A percentile compares a stretch with the other conserved stretches of the same genome.
Evolutionary conservation across 2,113 vertebrate genomes (phyloP).

Genomic region (Gobius niger): DNA sequence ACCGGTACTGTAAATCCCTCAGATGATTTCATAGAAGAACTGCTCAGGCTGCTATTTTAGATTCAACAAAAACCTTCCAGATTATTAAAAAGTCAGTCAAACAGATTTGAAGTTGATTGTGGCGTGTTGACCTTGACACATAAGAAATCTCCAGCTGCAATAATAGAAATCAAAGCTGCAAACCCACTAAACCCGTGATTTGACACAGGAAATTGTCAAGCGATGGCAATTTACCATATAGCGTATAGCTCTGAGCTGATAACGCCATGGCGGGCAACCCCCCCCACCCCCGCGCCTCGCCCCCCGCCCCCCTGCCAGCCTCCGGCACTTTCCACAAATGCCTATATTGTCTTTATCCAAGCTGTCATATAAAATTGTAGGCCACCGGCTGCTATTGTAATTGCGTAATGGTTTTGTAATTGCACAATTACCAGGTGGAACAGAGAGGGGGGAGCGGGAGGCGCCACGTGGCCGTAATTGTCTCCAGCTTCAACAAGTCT

Average conservation of each 20-base stretch:
- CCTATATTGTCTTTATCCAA: slow-evolving; percentile 1
- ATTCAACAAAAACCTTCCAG: no score
- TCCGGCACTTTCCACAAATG: not conserved
- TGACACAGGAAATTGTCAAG: not conserved
- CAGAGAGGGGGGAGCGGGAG: not conserved
- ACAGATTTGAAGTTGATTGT: no score
- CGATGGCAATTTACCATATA: not conserved
- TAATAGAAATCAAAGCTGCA: not conserved
- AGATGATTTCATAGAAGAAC: no score
- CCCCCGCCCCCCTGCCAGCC: no score
- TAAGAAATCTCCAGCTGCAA: not conserved
- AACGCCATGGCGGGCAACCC: not conserved
- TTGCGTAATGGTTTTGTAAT: slow-evolving; percentile 3
- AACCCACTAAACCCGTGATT: not conserved
- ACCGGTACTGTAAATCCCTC: no score
- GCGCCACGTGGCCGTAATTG: not conserved
- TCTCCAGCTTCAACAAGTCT: not conserved
- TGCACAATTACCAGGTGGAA: slow-evolving; percentile 7
- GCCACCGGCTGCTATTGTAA: slow-evolving; percentile 12
- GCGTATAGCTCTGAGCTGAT: not conserved
- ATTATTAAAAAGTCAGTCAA: no score
- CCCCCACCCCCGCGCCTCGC: no score
- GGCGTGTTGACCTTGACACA: not conserved
- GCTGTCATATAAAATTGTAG: slow-evolving; percentile 5
- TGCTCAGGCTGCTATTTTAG: no score